These are phyloP conservation scores for Engraulis encrasicolus DNA, from an alignment of 2,113 vertebrate species.

Conservation along the genomic window DNA sequence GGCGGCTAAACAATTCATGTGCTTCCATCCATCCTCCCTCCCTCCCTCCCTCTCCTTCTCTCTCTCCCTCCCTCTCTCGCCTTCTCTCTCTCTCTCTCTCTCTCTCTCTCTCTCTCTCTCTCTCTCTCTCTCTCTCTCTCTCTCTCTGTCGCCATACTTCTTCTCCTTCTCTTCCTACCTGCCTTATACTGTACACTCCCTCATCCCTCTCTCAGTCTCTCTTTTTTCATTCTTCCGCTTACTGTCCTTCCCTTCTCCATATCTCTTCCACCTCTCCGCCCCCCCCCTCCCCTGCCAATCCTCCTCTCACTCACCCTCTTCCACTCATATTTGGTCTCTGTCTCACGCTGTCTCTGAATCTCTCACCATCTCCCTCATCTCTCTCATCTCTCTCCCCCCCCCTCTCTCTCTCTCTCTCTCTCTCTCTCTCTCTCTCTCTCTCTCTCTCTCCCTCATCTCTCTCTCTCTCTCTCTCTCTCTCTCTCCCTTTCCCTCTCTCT, in stretches of 20 bases:
- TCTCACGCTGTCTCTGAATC: no score
- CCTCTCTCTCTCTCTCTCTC: no score
- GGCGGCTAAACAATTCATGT: conserved; percentile 67
- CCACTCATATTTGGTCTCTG: no score
- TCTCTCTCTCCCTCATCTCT: neutral
- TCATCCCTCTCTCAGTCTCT: no score
- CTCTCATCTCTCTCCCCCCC: no score
- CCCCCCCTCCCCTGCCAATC: no score
- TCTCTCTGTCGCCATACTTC: neutral
- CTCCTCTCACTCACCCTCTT: no score
- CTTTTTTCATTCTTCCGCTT: no score
- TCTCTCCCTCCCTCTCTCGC: neutral
- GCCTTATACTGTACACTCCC: neutral
- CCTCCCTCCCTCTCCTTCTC: neutral
- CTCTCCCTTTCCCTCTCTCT: neutral
- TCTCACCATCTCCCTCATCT: no score
- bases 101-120: neutral
- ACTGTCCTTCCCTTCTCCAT: no score
- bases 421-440: no score
- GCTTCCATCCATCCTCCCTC: neutral
- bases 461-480: neutral
- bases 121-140: neutral
- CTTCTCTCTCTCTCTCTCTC: neutral
- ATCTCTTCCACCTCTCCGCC: no score
- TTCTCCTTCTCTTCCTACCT: neutral